Evolutionary conservation across 1,140 invertebrate genomes (phyloP).

Genomic region (Meloidogyne hapla): DNA sequence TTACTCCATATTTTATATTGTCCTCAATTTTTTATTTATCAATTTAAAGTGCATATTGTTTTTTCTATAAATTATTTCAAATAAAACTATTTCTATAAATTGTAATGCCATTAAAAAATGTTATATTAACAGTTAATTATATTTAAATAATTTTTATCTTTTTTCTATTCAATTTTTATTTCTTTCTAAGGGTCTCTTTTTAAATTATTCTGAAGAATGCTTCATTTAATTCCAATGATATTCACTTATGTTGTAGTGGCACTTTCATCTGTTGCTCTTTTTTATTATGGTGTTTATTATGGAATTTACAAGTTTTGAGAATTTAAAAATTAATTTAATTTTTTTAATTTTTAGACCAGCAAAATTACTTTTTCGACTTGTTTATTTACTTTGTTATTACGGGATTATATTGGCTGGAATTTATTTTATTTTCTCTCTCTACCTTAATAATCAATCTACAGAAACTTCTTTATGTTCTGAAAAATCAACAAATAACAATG

Average conservation of each 20-base stretch:
- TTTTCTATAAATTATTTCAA: no score
- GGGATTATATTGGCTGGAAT: constrained; percentile 20
- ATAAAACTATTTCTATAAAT: no score
- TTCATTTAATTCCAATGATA: not conserved
- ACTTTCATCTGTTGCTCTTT: not conserved
- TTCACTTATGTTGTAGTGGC: constrained; percentile 6
- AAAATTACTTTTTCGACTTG: constrained; percentile 4
- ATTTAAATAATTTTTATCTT: no score
- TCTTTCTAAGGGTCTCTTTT: not conserved
- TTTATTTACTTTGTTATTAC: constrained; percentile 11
- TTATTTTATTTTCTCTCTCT: constrained; percentile 12
- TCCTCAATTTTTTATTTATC: not conserved
- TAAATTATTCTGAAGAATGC: not conserved
- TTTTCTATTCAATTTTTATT: not conserved
- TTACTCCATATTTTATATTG: not conserved
- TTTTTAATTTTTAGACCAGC: not conserved
- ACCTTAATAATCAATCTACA: not conserved
- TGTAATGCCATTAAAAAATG: no score
- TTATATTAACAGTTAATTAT: no score
- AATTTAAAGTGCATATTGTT: no score
- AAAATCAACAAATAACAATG: not conserved
- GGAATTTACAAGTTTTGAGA: not conserved
- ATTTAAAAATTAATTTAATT: not conserved
- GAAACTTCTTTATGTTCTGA: not conserved
- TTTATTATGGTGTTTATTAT: constrained; percentile 20